These are phyloP conservation scores for Mesaphorura yosii DNA, from an alignment of 1,140 invertebrate genomes.

Conservation along the genomic window DNA sequence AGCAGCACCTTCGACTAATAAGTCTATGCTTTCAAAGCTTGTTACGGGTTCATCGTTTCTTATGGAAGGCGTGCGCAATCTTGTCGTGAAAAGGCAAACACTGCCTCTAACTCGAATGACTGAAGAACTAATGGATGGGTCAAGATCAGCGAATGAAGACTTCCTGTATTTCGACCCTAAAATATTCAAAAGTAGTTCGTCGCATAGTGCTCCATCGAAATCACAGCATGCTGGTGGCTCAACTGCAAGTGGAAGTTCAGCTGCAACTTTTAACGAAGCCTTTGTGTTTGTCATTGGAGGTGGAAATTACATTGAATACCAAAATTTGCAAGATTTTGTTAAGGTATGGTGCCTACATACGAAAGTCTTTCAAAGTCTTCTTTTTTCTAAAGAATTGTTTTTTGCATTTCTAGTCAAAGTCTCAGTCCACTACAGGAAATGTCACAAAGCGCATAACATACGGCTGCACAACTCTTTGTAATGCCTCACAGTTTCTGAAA, in stretches of 20 bases:
- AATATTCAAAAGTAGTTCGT: conserved; percentile 64
- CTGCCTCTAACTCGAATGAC: conserved; percentile 82
- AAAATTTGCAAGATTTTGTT: conserved; percentile 91
- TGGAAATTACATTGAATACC: conserved; percentile 98
- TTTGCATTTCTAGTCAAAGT: conserved; percentile 12
- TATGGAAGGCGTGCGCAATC: conserved; percentile 99
- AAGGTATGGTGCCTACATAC: conserved; percentile 46
- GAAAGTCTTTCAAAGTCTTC: conserved; percentile 2
- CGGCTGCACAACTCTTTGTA: conserved; percentile 83
- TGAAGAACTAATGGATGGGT: conserved; percentile 80
- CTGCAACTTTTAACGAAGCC: conserved; percentile 60
- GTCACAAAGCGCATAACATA: conserved; percentile 75
- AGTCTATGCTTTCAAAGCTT: conserved; percentile 88
- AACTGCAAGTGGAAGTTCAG: no score
- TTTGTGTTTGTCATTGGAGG: conserved; percentile 96
- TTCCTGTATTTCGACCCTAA: conserved; percentile 89
- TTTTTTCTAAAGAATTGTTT: conserved; percentile 9
- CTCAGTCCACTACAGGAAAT: conserved; percentile 49
- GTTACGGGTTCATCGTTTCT: conserved; percentile 94
- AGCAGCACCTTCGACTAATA: not conserved
- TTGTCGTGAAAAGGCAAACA: conserved; percentile 94
- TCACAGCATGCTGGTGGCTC: conserved; percentile 33
- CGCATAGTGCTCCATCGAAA: conserved; percentile 47
- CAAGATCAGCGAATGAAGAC: conserved; percentile 59
- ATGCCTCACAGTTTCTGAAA: conserved; percentile 82